Evolutionary conservation across 1,140 invertebrate genomes (phyloP).

Genomic region (Drosophila leontia): DNA sequence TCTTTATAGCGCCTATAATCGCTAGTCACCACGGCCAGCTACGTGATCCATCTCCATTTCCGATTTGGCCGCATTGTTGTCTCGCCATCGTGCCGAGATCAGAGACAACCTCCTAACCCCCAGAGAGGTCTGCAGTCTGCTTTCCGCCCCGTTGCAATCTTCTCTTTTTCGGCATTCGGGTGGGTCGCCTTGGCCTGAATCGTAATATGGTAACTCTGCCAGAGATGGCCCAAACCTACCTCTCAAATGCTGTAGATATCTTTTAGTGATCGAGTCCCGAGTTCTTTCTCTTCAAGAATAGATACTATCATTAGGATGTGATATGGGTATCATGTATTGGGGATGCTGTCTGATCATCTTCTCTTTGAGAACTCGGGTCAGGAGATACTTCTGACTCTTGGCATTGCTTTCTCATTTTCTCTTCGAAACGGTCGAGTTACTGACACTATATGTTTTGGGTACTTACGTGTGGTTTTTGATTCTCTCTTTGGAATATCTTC

Average conservation of each 20-base stretch:
- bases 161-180: constrained; percentile 14
- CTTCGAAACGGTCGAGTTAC: too few species aligned
- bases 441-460: too few species aligned
- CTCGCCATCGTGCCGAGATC: constrained; percentile 40
- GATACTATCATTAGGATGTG: background rate
- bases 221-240: background rate
- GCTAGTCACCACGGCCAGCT: too few species aligned
- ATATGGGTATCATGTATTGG: too few species aligned
- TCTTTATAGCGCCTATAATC: too few species aligned
- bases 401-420: too few species aligned
- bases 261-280: background rate
- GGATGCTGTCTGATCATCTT: too few species aligned
- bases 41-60: constrained; percentile 72
- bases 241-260: background rate
- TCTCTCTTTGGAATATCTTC: too few species aligned
- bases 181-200: constrained; percentile 35
- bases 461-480: too few species aligned
- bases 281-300: background rate
- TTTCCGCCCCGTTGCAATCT: constrained; percentile 33
- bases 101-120: constrained; percentile 33
- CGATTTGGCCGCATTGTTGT: constrained; percentile 70
- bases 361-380: too few species aligned
- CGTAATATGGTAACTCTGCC: constrained; percentile 6
- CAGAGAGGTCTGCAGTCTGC: constrained; percentile 6
- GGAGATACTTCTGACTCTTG: too few species aligned